Evolutionary conservation across 2,113 vertebrate genomes (phyloP), one percentile per base, ranked within the genome.

Genomic region (Benitochromis conjunctus): DNA sequence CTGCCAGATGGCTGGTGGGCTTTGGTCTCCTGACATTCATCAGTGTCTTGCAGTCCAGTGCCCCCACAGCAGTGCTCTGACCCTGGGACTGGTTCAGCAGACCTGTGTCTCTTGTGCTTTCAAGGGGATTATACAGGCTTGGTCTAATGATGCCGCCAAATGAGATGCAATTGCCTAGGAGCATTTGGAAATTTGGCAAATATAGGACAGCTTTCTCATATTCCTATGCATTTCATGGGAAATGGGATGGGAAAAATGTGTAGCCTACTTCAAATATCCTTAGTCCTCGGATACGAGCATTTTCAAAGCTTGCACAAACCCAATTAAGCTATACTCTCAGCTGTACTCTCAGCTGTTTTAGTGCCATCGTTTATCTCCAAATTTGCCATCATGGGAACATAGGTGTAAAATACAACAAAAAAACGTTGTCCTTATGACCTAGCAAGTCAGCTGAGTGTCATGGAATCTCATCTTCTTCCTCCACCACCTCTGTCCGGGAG

Each of bases 1-100:
- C 69, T 82, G 93, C 93, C 95, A 95, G 93, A 95, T 95, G 93
- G 94, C 93, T 92, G 80, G 81, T 94, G 92, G 92, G 90, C 88
- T 88, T 87, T 76, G 58, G 80, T 93, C 92, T 88, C 89, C 85
- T 89, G 89, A 93, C 93, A 95, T 95, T 86, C 81, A 95, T 96
- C 95, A 94, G 89, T 91, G 94, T 93, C 94, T 91, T 80, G 74
- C 92, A 90, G 92, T 94, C 93, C 93, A 88, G 90, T 92, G 92
- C 88, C 89, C 89, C 92, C 91, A 76, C 89, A 87, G 86, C 89
- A 85, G 88, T 87, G 83, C 74, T 87, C 89, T 89, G 90, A 94
- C 92, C 93, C 89, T 66, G 83, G 86, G 89, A 81, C 41, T 18
- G 66, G 86, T 91, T 89, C 91, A 78, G 83, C 85, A 86, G 80